These are phyloP conservation scores for Reticulitermes lucifugus DNA, from an alignment of 2,888 invertebrate genomes.

Conservation along the genomic window DNA sequence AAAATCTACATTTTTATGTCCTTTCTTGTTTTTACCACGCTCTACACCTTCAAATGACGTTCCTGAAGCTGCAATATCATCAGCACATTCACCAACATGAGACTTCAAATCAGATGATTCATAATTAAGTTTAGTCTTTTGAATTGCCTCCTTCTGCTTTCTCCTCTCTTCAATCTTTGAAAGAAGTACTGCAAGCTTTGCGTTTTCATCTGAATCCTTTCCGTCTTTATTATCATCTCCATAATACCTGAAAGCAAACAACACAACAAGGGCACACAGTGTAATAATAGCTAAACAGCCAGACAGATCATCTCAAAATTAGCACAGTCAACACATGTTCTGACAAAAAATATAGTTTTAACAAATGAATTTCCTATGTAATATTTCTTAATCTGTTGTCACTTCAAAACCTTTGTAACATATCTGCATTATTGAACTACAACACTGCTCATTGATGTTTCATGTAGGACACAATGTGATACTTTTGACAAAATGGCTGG, in stretches of 20 bases:
- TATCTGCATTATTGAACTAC: no score
- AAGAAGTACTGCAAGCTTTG: conserved; percentile 49
- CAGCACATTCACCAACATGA: not conserved
- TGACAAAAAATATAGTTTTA: no score
- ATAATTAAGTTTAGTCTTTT: not conserved
- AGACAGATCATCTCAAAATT: not conserved
- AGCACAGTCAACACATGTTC: not conserved
- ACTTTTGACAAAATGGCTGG: no score
- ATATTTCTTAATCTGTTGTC: no score
- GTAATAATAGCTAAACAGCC: not conserved
- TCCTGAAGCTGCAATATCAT: not conserved
- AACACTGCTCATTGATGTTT: no score
- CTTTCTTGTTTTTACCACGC: not conserved
- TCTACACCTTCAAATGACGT: not conserved
- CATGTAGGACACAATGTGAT: no score
- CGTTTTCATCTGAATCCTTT: conserved; percentile 38
- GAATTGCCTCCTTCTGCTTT: conserved; percentile 33
- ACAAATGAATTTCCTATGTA: no score
- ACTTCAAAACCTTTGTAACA: no score
- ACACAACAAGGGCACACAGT: not conserved
- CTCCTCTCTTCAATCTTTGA: conserved; percentile 51
- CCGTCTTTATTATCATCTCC: conserved; percentile 5
- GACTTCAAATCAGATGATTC: not conserved
- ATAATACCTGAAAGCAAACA: conserved; percentile 29
- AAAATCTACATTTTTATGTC: no score